Conservation (phyloP, 2,888 invertebrate genomes). For the Sipha maydis region DNA sequence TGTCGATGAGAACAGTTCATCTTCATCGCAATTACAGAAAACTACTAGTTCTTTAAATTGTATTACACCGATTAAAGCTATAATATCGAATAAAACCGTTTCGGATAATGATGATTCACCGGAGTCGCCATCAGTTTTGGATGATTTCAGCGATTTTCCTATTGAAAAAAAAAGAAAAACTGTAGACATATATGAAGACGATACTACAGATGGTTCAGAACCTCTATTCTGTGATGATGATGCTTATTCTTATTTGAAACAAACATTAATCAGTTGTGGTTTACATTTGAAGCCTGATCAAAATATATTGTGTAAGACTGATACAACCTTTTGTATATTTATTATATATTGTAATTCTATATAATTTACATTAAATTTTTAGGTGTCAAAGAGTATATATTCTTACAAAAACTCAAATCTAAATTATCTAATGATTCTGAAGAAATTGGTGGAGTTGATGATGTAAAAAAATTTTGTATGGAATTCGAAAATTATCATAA, state of each 20-base stretch:
- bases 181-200: not conserved
- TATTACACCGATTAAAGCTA: not conserved
- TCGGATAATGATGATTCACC: not conserved
- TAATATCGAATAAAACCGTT: not conserved
- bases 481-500: constrained; percentile 48
- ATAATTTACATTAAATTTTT: not conserved
- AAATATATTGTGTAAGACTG: constrained; percentile 41
- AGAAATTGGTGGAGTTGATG: constrained; percentile 34
- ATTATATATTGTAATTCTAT: not conserved
- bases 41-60: not conserved
- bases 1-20: not conserved
- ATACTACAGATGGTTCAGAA: constrained; percentile 23
- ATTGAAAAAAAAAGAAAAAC: constrained; percentile 33
- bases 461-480: constrained; percentile 27
- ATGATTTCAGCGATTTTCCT: constrained; percentile 37
- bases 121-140: constrained; percentile 39
- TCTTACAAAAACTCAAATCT: constrained; percentile 40
- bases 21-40: not conserved
- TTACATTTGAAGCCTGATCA: constrained; percentile 51
- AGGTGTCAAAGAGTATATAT: constrained; percentile 48
- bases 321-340: not conserved
- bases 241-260: constrained; percentile 22
- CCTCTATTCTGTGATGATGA: constrained; percentile 31
- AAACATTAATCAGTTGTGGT: constrained; percentile 46
- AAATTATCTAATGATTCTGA: constrained; percentile 50